Percentiles rank a stretch among this genome's conserved stretches.
Conservation (phyloP, 2,888 invertebrate genomes). For the Chrysotoxum bicinctum region DNA sequence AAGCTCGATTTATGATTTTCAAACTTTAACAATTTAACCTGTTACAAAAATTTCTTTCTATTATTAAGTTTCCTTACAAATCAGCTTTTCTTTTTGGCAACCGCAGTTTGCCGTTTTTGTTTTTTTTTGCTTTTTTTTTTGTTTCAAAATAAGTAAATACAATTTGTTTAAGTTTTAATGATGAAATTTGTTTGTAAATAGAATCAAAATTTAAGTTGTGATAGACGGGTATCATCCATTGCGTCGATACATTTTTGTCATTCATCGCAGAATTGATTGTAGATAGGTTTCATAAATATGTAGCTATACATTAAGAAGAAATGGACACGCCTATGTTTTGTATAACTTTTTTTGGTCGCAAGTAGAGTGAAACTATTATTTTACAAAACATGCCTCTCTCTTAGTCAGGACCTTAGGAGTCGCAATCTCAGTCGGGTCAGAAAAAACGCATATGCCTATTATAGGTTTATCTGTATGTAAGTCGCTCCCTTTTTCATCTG, state of each 20-base stretch:
- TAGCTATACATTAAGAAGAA: constrained; percentile 36
- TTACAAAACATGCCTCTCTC: constrained; percentile 48
- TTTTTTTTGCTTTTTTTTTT: too few relatives aligned
- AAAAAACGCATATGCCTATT: constrained; percentile 64
- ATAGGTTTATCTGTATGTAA: constrained; percentile 34
- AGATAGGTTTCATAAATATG: constrained; percentile 46
- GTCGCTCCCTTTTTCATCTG: constrained; percentile 53
- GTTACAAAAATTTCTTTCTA: constrained; percentile 12
- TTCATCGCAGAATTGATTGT: constrained; percentile 53
- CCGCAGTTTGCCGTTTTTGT: constrained; percentile 12
- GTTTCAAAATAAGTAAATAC: constrained; percentile 15
- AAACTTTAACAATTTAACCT: constrained; percentile 59
- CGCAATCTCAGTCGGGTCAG: constrained; percentile 48
- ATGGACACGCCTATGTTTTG: constrained; percentile 38
- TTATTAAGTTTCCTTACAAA: constrained; percentile 29
- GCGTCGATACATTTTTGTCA: constrained; percentile 13
- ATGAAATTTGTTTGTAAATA: neutral
- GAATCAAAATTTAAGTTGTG: constrained; percentile 15
- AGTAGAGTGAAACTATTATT: constrained; percentile 56
- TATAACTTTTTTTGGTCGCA: constrained; percentile 31
- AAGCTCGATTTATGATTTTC: constrained; percentile 46
- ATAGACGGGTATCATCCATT: constrained; percentile 33
- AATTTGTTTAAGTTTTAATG: neutral
- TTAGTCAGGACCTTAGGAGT: constrained; percentile 28
- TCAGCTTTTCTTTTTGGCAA: constrained; percentile 33